Evolutionary conservation across 2,797 vertebrate genomes (phyloP).

Genomic region (Catharus ustulatus): DNA sequence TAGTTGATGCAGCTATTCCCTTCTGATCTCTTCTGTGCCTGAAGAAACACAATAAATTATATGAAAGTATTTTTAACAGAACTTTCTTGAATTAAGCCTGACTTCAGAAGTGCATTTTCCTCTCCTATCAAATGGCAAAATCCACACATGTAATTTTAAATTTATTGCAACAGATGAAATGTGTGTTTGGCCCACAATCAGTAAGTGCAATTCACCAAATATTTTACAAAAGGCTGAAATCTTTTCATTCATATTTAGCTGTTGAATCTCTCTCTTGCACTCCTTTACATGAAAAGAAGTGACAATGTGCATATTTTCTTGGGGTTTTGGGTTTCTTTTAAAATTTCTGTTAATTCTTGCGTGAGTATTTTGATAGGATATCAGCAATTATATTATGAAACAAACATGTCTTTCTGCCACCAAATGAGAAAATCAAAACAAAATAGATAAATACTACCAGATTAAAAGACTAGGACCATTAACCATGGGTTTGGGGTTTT

Average conservation of each 20-base stretch:
- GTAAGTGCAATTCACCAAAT: background rate
- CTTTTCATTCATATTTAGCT: background rate
- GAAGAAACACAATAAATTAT: slow-evolving; percentile 25
- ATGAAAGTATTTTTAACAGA: background rate
- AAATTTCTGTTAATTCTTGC: background rate
- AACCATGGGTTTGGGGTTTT: background rate
- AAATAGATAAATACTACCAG: background rate
- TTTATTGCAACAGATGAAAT: background rate
- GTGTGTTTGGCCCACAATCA: background rate
- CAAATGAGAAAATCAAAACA: background rate
- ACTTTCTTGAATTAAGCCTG: background rate
- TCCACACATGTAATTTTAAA: background rate
- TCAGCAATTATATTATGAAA: background rate
- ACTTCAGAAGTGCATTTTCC: background rate
- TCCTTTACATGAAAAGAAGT: background rate
- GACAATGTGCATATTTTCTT: background rate
- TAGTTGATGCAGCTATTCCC: background rate
- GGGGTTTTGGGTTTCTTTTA: background rate
- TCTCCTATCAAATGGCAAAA: background rate
- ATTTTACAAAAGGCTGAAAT: background rate
- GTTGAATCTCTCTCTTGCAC: background rate
- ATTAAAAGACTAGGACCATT: background rate
- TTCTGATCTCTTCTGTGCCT: background rate
- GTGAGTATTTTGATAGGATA: background rate
- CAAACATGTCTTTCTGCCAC: background rate